Percentiles rank a stretch among this genome's conserved stretches.
These are phyloP conservation scores for Zhengitettix transpicula DNA, from an alignment of 2,888 invertebrate species.

Conservation along the genomic window DNA sequence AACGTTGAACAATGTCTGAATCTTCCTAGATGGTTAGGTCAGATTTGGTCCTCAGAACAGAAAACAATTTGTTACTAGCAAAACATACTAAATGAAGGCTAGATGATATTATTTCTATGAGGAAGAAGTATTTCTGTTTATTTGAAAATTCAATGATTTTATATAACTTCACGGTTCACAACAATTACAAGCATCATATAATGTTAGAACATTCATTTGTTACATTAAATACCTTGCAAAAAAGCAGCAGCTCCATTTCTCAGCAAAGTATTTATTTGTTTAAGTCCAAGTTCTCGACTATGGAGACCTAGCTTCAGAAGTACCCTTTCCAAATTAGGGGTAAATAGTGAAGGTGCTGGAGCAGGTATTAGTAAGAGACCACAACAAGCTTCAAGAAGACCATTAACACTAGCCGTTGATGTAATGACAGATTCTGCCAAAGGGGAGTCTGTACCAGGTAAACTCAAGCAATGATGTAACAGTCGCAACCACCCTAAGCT, in stretches of 20 bases:
- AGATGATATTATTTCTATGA: no score
- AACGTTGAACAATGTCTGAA: no score
- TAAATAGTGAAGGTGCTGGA: conserved; percentile 39
- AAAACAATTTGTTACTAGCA: no score
- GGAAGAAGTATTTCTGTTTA: no score
- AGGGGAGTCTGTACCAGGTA: conserved; percentile 24
- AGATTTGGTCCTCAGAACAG: no score
- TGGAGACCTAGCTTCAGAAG: conserved; percentile 51
- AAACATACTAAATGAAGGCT: no score
- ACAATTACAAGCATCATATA: no score
- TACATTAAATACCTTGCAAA: conserved; percentile 2
- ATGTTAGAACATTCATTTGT: background rate
- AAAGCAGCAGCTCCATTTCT: conserved; percentile 30
- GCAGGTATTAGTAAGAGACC: conserved; percentile 54
- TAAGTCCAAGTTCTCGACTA: conserved; percentile 39
- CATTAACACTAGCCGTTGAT: conserved; percentile 46
- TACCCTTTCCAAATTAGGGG: conserved; percentile 47
- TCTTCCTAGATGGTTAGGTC: no score
- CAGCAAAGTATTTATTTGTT: conserved; percentile 37
- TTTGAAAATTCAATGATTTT: no score
- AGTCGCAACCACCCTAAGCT: conserved; percentile 75
- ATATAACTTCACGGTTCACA: no score
- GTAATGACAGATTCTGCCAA: conserved; percentile 30
- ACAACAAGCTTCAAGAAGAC: conserved; percentile 39
- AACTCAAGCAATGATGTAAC: conserved; percentile 54